These are phyloP conservation scores for Schrankia costaestrigalis DNA, from an alignment of 2,888 invertebrate genomes.

Conservation along the genomic window DNA sequence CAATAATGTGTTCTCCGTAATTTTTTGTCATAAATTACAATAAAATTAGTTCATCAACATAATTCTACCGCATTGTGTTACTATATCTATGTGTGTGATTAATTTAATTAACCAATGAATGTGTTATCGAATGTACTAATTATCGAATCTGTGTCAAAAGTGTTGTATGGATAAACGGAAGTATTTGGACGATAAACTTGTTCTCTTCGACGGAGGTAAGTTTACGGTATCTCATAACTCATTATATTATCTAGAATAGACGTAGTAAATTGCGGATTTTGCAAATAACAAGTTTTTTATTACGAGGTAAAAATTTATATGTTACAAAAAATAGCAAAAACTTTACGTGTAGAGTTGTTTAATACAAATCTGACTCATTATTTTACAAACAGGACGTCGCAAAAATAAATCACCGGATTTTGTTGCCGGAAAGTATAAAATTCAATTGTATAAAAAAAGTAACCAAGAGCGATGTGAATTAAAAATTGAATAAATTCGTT, in stretches of 20 bases:
- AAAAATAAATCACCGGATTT: constrained; percentile 3
- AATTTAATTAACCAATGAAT: constrained; percentile 29
- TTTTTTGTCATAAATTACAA: too few species aligned
- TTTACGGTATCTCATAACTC: constrained; percentile 20
- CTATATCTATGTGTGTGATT: constrained; percentile 38
- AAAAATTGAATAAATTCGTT: constrained; percentile 22
- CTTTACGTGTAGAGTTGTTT: too few species aligned
- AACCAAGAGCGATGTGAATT: constrained; percentile 6
- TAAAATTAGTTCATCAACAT: too few species aligned
- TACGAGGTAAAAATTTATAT: too few species aligned
- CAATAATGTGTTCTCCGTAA: too few species aligned
- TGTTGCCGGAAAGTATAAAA: constrained; percentile 3
- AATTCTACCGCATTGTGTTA: constrained; percentile 31
- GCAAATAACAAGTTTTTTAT: constrained; percentile 1
- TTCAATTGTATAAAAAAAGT: too few species aligned
- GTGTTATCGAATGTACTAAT: constrained; percentile 36
- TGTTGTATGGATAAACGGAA: constrained; percentile 41
- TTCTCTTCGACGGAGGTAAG: constrained; percentile 36
- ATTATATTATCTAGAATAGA: constrained; percentile 11
- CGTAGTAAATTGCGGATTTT: background rate
- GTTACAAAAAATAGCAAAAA: too few species aligned
- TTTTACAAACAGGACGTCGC: constrained; percentile 6
- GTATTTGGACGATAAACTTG: constrained; percentile 36
- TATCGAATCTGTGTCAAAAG: constrained; percentile 34
- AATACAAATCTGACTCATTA: too few species aligned